Conservation (phyloP, 2,113 vertebrate species). For the Podarcis raffonei region DNA sequence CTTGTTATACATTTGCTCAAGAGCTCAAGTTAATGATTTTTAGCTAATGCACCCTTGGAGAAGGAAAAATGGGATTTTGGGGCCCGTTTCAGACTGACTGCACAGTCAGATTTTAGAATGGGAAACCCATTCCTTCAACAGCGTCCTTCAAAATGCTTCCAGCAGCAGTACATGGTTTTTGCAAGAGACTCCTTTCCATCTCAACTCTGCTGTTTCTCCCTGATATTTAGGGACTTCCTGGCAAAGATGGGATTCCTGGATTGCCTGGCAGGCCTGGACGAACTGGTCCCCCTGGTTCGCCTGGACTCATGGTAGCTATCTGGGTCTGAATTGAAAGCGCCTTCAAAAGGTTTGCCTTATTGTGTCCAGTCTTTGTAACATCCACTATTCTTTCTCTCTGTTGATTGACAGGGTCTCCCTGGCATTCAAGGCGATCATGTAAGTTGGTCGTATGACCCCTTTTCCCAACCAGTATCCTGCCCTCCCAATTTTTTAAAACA, state of each 20-base stretch:
- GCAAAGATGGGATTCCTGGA: constrained; percentile 87
- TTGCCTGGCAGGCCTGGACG: constrained; percentile 87
- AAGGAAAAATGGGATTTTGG: too few relatives aligned
- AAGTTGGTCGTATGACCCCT: constrained; percentile 30
- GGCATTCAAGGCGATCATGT: constrained; percentile 78
- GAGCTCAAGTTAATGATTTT: too few relatives aligned
- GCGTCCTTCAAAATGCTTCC: background rate
- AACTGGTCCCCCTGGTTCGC: constrained; percentile 83
- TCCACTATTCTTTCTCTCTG: background rate
- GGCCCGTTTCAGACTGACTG: too few relatives aligned
- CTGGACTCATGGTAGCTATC: constrained; percentile 78
- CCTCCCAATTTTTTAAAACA: background rate
- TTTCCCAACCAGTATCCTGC: background rate
- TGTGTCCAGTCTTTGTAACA: background rate
- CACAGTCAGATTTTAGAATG: too few relatives aligned
- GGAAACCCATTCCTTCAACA: too few relatives aligned
- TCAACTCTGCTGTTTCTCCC: rapidly evolving
- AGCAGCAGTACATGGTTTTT: background rate
- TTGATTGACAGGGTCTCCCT: constrained; percentile 75
- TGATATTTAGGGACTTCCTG: constrained; percentile 80
- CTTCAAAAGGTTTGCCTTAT: background rate
- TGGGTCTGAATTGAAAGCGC: rapidly evolving
- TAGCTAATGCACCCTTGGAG: too few relatives aligned
- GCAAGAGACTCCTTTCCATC: too few relatives aligned
- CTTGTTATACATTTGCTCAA: too few relatives aligned